phyloP scores from a whole-genome alignment of 1,140 invertebrate species.

The Cecropterus lyciades region DNA sequence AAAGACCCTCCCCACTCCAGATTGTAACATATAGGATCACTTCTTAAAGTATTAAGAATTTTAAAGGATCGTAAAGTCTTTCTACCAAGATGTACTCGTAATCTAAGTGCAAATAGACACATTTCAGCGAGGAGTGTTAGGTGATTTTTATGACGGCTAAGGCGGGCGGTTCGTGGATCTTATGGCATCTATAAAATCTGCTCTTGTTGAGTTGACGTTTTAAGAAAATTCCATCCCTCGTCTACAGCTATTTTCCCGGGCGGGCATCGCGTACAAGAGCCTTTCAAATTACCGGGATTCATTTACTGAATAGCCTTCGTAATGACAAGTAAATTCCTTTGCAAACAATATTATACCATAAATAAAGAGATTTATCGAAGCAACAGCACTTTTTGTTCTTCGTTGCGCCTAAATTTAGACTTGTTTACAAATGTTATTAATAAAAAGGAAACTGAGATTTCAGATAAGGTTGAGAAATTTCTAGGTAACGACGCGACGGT shows the following conservation, averaged over 20 bases:
- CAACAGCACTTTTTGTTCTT: slow-evolving; percentile 33
- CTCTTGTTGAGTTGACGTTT: slow-evolving; percentile 72
- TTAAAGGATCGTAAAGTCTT: slow-evolving; percentile 6
- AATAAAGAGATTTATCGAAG: slow-evolving; percentile 52
- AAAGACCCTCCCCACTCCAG: too few relatives aligned
- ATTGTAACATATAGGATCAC: too few relatives aligned
- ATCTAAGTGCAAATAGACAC: slow-evolving; percentile 38
- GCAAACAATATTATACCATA: slow-evolving; percentile 51
- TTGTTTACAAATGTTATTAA: slow-evolving; percentile 7
- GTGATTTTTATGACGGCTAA: slow-evolving; percentile 73
- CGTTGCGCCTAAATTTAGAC: slow-evolving; percentile 9
- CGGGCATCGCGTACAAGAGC: slow-evolving; percentile 53
- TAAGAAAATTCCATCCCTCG: slow-evolving; percentile 68
- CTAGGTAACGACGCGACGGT: background rate
- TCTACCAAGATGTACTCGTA: slow-evolving; percentile 12
- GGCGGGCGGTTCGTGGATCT: slow-evolving; percentile 65
- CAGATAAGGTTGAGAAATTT: background rate
- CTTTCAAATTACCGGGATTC: slow-evolving; percentile 75
- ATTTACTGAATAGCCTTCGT: slow-evolving; percentile 67
- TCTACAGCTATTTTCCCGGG: slow-evolving; percentile 50
- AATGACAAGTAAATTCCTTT: slow-evolving; percentile 72
- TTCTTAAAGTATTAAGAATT: background rate
- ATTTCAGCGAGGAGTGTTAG: slow-evolving; percentile 45
- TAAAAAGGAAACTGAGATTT: background rate
- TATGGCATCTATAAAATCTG: slow-evolving; percentile 73